Conservation (phyloP, 2,113 vertebrate genomes). For the Myotis lucifugus region DNA sequence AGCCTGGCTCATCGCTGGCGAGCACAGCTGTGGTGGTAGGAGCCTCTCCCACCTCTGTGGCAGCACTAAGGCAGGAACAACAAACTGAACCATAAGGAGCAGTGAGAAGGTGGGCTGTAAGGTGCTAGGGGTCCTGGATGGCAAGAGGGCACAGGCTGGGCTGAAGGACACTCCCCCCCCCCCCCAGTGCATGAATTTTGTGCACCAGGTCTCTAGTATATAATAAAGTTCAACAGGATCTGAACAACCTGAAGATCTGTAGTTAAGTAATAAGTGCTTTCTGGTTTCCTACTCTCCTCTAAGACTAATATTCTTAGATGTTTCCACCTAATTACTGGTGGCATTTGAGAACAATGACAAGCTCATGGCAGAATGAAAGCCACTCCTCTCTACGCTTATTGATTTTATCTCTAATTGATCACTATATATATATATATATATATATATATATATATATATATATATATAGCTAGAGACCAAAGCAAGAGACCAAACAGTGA, state of each 20-base stretch:
- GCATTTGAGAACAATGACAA: background rate
- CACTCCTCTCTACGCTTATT: background rate
- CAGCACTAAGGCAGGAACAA: too few relatives aligned
- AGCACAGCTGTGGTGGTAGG: too few relatives aligned
- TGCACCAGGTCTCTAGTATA: too few relatives aligned
- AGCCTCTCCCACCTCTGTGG: too few relatives aligned
- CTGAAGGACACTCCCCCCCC: too few relatives aligned
- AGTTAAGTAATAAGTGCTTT: background rate
- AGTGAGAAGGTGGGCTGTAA: too few relatives aligned
- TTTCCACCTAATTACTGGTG: background rate
- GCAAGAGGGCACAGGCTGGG: too few relatives aligned
- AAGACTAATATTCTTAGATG: background rate
- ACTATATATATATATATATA: background rate
- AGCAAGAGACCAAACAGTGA: background rate
- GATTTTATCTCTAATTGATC: background rate
- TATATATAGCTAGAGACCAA: background rate
- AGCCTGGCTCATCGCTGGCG: rapidly evolving
- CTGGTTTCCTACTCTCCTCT: background rate
- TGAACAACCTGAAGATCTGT: background rate
- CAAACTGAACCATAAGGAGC: too few relatives aligned
- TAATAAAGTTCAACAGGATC: background rate
- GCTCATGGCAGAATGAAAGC: background rate
- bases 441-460: background rate
- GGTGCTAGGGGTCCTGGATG: too few relatives aligned
- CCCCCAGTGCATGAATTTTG: too few relatives aligned